A percentile compares a stretch with the other conserved stretches of the same genome.
phyloP scores from a whole-genome alignment of 2,888 invertebrate genomes.

The Carabus problematicus region DNA sequence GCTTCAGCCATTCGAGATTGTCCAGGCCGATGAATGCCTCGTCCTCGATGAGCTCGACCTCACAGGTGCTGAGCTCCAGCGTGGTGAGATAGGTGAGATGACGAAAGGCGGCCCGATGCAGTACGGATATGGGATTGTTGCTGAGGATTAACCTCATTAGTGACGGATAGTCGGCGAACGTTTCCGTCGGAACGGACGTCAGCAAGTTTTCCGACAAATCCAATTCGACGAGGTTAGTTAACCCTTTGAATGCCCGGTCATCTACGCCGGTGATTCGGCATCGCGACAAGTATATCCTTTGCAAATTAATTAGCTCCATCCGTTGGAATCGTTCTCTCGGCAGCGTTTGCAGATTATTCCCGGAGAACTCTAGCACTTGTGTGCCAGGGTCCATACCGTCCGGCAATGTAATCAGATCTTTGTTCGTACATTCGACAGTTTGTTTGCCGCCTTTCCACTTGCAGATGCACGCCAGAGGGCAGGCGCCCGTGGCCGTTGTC shows the following conservation, averaged over 20 bases:
- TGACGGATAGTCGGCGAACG: constrained; percentile 79
- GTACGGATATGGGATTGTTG: constrained; percentile 79
- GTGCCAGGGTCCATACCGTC: constrained; percentile 82
- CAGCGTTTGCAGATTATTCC: constrained; percentile 81
- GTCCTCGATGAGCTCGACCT: constrained; percentile 77
- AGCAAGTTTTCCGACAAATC: constrained; percentile 85
- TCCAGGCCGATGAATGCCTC: constrained; percentile 83
- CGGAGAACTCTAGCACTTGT: constrained; percentile 85
- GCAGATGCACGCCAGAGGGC: constrained; percentile 83
- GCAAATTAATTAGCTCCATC: constrained; percentile 82
- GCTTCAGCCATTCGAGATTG: constrained; percentile 82
- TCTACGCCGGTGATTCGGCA: constrained; percentile 82
- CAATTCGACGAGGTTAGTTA: constrained; percentile 87
- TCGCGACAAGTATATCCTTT: constrained; percentile 82
- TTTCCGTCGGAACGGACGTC: constrained; percentile 77
- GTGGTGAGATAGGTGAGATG: constrained; percentile 78
- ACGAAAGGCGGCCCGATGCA: constrained; percentile 76
- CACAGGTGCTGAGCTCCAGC: constrained; percentile 82
- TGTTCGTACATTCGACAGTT: constrained; percentile 85
- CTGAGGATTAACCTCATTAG: constrained; percentile 83
- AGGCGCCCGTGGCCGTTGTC: constrained; percentile 58
- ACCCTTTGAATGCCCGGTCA: constrained; percentile 80
- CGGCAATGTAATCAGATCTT: constrained; percentile 78
- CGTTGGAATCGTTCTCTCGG: constrained; percentile 81
- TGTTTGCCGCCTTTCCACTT: constrained; percentile 94